phyloP scores from a whole-genome alignment of 2,113 vertebrate species.

The Stercorarius parasiticus region DNA sequence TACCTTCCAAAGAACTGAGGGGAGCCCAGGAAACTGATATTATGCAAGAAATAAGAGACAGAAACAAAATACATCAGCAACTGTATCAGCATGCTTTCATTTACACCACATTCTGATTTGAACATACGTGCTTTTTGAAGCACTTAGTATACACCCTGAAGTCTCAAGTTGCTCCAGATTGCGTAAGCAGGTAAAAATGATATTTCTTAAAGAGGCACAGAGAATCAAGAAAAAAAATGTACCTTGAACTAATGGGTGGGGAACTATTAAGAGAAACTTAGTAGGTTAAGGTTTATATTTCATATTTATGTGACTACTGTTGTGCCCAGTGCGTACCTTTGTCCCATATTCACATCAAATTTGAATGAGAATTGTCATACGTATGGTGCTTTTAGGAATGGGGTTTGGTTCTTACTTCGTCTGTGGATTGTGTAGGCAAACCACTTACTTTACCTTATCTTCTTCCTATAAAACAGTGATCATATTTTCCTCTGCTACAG shows the following conservation, averaged over 20 bases:
- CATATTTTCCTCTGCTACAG: background rate
- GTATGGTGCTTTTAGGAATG: background rate
- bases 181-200: background rate
- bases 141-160: background rate
- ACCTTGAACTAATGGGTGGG: background rate
- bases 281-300: background rate
- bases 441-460: background rate
- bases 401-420: background rate
- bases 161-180: background rate
- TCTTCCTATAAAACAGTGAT: background rate
- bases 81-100: background rate
- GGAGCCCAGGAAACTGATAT: background rate
- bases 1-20: slow-evolving; percentile 4
- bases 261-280: background rate
- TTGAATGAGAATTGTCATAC: background rate
- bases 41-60: slow-evolving; percentile 35
- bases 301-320: background rate
- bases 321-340: background rate
- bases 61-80: slow-evolving; percentile 10
- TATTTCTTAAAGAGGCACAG: background rate
- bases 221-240: background rate
- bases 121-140: background rate
- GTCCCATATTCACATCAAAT: background rate
- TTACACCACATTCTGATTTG: slow-evolving; percentile 3
- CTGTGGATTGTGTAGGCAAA: background rate